Base-by-base conservation (phyloP, 2,888 invertebrate genomes). In the Cecidostiba fungosa region DNA sequence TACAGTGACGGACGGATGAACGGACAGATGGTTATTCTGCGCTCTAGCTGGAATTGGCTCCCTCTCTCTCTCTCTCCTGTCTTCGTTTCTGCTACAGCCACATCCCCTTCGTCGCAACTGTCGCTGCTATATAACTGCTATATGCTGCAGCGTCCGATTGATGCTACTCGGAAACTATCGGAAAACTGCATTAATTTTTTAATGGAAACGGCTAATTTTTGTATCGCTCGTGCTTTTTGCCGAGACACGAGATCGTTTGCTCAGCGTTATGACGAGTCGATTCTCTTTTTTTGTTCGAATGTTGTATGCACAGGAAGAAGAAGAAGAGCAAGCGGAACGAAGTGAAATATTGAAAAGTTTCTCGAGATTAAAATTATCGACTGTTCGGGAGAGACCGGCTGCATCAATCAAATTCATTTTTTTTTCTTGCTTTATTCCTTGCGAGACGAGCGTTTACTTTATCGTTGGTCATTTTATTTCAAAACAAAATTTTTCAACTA, bases 21-120 rank as follows among this genome's bases (percentile, higher is more conserved):
- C 88, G 86, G 87, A 89, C 88, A 88, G 88, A 89, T 89, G 89
- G 88, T 89, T 88, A 59, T 59, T 59, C 87, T 77, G 82, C 84
- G 69, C 50, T n/a, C n/a, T 66, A 14, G 66, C 39, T 66, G 32
- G 78, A 73, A 62, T 78, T 78, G 36, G 59, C 83, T 36, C 36
- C 0, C 26, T 77, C 54, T 70, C 32, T 78, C 72, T 32, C 29
- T 23, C 50, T 6, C 81, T 23, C n/a, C 47, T 69, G 50, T 29
- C 76, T 12, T 59, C 47, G 23, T 29, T 50, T 70, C 66, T 26
- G 23, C 14, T 26, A n/a, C 59, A 23, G 8, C 79, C 36, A 23
- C 36, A 79, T 43, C 47, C 26, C 36, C 76, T 66, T 77, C 70
- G 26, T 36, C 50, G 23, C 36, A 36, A 66, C 66, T 77, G 62